phyloP scores from a whole-genome alignment of 2,888 invertebrate species.

The Baccha elongata region DNA sequence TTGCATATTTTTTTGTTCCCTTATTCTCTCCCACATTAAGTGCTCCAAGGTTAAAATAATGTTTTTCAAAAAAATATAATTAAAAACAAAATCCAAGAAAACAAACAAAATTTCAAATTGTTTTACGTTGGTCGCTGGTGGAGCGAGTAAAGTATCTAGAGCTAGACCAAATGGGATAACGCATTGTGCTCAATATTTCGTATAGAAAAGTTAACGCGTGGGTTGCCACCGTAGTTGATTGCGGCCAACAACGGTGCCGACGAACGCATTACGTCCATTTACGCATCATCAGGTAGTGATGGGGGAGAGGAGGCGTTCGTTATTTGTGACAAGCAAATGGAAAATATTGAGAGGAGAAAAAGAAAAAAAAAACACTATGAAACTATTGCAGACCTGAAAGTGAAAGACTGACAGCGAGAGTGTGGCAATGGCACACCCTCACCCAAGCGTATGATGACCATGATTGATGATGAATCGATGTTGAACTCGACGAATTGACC shows the following conservation, averaged over 20 bases:
- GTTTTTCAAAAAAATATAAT: slow-evolving; percentile 67
- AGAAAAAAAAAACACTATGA: neutral
- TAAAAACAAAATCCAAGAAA: slow-evolving; percentile 23
- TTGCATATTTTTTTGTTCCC: slow-evolving; percentile 17
- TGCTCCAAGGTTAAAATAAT: slow-evolving; percentile 66
- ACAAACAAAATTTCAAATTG: slow-evolving; percentile 34
- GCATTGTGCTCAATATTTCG: slow-evolving; percentile 56
- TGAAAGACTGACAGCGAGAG: slow-evolving; percentile 42
- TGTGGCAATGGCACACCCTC: slow-evolving; percentile 16
- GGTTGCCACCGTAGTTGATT: slow-evolving; percentile 13
- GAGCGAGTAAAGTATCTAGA: slow-evolving; percentile 37
- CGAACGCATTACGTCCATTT: slow-evolving; percentile 61
- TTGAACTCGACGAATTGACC: slow-evolving; percentile 22
- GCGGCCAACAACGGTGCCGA: slow-evolving; percentile 27
- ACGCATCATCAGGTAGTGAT: slow-evolving; percentile 19
- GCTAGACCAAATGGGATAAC: slow-evolving; percentile 64
- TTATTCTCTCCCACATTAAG: slow-evolving; percentile 35
- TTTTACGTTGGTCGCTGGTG: slow-evolving; percentile 7
- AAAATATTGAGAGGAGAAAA: slow-evolving; percentile 46
- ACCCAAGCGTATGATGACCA: neutral
- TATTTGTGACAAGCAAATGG: slow-evolving; percentile 57
- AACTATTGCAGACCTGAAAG: slow-evolving; percentile 21
- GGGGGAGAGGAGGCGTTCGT: neutral
- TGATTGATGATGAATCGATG: slow-evolving; percentile 62
- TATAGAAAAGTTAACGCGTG: slow-evolving; percentile 32